These are phyloP conservation scores for Cacajao melanocephalus DNA, from an alignment of 2,797 vertebrate species.

Conservation along the genomic window DNA sequence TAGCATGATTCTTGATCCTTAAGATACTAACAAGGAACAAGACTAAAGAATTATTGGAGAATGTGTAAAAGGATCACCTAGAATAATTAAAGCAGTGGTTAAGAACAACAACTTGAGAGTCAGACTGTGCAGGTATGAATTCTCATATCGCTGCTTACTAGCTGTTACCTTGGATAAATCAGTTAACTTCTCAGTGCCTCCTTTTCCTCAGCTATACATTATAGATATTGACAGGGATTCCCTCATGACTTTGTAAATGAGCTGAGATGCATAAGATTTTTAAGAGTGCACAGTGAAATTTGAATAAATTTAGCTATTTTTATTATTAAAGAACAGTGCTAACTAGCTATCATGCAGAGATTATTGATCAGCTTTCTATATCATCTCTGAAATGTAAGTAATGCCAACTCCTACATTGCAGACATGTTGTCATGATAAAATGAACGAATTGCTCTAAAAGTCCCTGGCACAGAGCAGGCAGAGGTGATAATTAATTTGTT, in stretches of 20 bases:
- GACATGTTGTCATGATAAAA: not conserved
- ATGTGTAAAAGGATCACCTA: not conserved
- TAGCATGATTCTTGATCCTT: not conserved
- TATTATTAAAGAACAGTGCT: not conserved
- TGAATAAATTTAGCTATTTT: not conserved
- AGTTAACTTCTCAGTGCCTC: not conserved
- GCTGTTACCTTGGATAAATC: not conserved
- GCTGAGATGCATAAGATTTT: not conserved
- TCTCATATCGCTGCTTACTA: not conserved
- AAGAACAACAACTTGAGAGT: not conserved
- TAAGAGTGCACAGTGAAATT: not conserved
- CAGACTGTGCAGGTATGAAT: not conserved
- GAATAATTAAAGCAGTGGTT: not conserved
- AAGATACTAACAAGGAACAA: not conserved
- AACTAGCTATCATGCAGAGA: not conserved
- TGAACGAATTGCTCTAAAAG: not conserved
- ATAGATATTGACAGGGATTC: not conserved
- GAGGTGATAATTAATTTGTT: not conserved
- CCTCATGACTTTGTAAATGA: not conserved
- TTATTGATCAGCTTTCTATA: not conserved
- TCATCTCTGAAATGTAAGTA: not conserved
- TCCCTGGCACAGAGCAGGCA: not conserved
- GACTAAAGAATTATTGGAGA: not conserved
- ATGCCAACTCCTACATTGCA: not conserved
- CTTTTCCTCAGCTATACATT: not conserved